These are phyloP conservation scores for Oceanites oceanicus DNA, from an alignment of 2,113 vertebrate species.

Conservation along the genomic window DNA sequence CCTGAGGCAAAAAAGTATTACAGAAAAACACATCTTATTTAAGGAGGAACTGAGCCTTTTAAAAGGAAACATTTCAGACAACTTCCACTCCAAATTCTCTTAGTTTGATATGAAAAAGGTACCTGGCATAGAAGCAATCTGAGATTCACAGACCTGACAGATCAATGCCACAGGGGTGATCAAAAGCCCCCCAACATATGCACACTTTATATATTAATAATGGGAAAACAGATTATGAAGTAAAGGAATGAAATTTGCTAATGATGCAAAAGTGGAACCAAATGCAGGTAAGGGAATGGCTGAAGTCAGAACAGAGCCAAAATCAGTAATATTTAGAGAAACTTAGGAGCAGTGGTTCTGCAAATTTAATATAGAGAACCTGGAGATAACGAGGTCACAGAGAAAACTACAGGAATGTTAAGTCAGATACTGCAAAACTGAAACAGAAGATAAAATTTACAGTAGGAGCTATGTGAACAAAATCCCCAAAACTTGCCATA, in stretches of 20 bases:
- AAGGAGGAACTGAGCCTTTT: neutral
- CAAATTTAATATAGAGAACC: neutral
- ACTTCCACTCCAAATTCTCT: neutral
- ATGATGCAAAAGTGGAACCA: neutral
- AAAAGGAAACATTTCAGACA: neutral
- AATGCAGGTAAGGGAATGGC: neutral
- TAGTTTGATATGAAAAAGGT: neutral
- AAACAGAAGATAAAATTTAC: neutral
- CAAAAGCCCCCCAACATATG: neutral
- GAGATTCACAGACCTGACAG: neutral
- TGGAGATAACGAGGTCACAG: neutral
- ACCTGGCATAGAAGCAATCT: neutral
- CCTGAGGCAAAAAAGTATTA: neutral
- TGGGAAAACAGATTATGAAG: neutral
- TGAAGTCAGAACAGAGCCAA: neutral
- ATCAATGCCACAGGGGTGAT: neutral
- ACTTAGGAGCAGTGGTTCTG: neutral
- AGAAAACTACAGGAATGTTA: neutral
- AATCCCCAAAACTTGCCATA: neutral
- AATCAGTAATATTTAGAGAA: neutral
- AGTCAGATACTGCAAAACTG: neutral
- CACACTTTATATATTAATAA: constrained; percentile 7
- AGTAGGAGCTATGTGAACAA: neutral
- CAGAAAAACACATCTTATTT: neutral
- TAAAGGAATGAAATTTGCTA: constrained; percentile 7